These are phyloP conservation scores for Allacma fusca DNA, from an alignment of 2,888 invertebrate genomes.

Conservation along the genomic window DNA sequence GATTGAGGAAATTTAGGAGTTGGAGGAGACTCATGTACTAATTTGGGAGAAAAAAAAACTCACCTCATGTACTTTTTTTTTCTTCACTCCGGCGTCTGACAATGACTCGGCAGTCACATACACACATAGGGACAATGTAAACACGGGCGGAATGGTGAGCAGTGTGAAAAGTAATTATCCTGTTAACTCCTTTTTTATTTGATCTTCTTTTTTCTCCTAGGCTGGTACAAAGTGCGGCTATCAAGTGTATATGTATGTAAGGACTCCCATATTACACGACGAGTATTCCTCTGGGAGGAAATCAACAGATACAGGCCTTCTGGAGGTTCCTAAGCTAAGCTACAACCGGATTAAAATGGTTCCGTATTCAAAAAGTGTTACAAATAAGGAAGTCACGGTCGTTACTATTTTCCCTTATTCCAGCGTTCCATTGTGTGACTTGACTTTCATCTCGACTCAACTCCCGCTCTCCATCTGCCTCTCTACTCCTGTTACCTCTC, in stretches of 20 bases:
- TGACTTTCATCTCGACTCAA: slow-evolving; percentile 14
- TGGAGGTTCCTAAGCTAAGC: background rate
- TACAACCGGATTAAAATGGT: slow-evolving; percentile 21
- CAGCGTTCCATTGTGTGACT: too few species aligned
- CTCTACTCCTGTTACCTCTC: background rate
- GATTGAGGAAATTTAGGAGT: too few species aligned
- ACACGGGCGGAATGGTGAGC: slow-evolving; percentile 22
- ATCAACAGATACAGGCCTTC: background rate
- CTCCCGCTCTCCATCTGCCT: background rate
- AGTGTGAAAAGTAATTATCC: slow-evolving; percentile 40
- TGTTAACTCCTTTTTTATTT: slow-evolving; percentile 41
- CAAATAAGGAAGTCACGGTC: slow-evolving; percentile 15
- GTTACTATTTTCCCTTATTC: background rate
- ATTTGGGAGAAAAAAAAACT: too few species aligned
- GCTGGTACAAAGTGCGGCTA: slow-evolving; percentile 16
- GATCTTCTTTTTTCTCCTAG: background rate
- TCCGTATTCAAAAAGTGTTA: slow-evolving; percentile 38
- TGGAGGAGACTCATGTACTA: too few species aligned
- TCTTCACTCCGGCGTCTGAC: too few species aligned
- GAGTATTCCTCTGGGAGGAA: slow-evolving; percentile 10
- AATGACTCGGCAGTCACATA: too few species aligned
- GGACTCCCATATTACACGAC: background rate
- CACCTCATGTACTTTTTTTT: too few species aligned
- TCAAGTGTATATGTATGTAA: background rate
- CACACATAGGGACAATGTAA: slow-evolving; percentile 12